phyloP scores from a whole-genome alignment of 2,888 invertebrate species.

The Lordiphosa fenestrarum region DNA sequence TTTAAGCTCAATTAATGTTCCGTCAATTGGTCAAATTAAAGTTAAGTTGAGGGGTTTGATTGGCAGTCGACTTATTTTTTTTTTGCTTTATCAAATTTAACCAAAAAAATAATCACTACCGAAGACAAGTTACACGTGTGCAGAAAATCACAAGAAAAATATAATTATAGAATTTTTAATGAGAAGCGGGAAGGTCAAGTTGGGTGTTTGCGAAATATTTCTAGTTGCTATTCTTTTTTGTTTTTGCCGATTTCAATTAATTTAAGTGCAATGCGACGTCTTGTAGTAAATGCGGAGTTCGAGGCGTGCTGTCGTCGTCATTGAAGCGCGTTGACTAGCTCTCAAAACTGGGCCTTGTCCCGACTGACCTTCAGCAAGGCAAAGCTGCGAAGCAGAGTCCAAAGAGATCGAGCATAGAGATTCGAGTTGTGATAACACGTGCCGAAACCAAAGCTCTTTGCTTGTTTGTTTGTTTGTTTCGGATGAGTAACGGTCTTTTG shows the following conservation, averaged over 20 bases:
- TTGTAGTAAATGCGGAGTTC: slow-evolving; percentile 42
- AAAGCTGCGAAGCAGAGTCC: slow-evolving; percentile 34
- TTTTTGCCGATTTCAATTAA: slow-evolving; percentile 3
- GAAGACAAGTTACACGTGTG: slow-evolving; percentile 65
- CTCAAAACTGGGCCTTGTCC: slow-evolving; percentile 42
- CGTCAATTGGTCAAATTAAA: slow-evolving; percentile 64
- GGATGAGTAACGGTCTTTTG: no score
- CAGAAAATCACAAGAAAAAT: slow-evolving; percentile 30
- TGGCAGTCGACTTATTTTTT: slow-evolving; percentile 43
- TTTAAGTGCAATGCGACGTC: slow-evolving; percentile 35
- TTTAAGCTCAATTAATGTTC: slow-evolving; percentile 51
- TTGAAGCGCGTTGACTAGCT: slow-evolving; percentile 61
- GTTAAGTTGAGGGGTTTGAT: slow-evolving; percentile 20
- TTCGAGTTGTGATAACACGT: slow-evolving; percentile 1
- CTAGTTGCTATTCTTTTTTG: neutral
- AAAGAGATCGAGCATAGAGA: neutral
- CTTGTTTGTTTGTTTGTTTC: no score
- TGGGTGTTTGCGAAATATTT: slow-evolving; percentile 6
- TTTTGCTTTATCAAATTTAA: slow-evolving; percentile 42
- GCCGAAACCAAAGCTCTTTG: neutral
- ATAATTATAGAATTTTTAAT: slow-evolving; percentile 7
- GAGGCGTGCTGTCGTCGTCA: slow-evolving; percentile 60
- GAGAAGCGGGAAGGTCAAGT: slow-evolving; percentile 35
- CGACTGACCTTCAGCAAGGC: slow-evolving; percentile 58
- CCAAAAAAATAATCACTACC: slow-evolving; percentile 57